phyloP scores from a whole-genome alignment of 1,140 invertebrate species.

The Apolygus lucorum region DNA sequence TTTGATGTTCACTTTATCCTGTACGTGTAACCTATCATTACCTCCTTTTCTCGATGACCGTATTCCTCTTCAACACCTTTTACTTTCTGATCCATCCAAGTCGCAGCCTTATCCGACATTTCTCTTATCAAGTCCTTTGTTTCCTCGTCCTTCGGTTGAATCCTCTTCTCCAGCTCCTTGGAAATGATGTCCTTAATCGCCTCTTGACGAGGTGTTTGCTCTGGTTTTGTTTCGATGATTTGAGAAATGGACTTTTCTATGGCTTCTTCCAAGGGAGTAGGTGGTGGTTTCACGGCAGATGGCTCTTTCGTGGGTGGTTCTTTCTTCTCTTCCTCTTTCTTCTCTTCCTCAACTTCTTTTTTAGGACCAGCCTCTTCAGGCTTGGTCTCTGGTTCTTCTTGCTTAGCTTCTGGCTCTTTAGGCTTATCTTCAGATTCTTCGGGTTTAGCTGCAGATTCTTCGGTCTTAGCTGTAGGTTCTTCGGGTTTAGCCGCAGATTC shows the following conservation, averaged over 20 bases:
- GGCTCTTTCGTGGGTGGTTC: not conserved
- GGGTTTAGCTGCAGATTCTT: not conserved
- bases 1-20: no score
- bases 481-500: no score
- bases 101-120: not conserved
- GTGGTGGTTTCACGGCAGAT: not conserved
- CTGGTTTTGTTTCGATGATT: not conserved
- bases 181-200: slow-evolving; percentile 1
- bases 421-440: slow-evolving; percentile 12
- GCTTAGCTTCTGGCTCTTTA: slow-evolving; percentile 27
- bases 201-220: not conserved
- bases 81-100: not conserved
- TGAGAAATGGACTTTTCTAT: not conserved
- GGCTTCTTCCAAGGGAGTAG: not conserved
- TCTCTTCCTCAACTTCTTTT: slow-evolving; percentile 15
- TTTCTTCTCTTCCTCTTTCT: slow-evolving; percentile 31
- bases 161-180: slow-evolving; percentile 18
- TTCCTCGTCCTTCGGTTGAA: slow-evolving; percentile 15
- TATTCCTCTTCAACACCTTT: not conserved
- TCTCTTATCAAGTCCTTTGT: slow-evolving; percentile 9
- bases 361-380: not conserved
- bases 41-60: not conserved
- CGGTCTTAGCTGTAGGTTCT: not conserved
- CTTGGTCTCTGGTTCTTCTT: not conserved
- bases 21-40: no score